Percentiles rank a stretch among this genome's conserved stretches.
Conservation (phyloP, 2,113 vertebrate genomes). For the Dolichotis patagonum region DNA sequence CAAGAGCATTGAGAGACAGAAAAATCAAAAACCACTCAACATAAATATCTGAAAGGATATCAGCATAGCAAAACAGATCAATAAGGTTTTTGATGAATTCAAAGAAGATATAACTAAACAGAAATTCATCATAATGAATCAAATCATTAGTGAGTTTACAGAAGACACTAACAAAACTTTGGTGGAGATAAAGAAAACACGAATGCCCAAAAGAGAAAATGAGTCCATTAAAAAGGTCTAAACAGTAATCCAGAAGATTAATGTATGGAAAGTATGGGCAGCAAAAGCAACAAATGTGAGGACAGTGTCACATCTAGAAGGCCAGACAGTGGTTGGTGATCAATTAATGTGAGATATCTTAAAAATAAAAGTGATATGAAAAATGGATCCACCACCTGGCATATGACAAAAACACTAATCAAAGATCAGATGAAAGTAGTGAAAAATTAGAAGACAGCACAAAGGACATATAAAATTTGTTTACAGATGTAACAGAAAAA, state of each 20-base stretch:
- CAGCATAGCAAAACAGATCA: too few species aligned
- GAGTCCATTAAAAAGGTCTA: not conserved
- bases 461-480: not conserved
- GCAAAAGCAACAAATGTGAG: not conserved
- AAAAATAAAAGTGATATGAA: not conserved
- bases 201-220: not conserved
- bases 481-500: not conserved
- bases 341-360: not conserved
- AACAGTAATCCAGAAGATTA: not conserved
- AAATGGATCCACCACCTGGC: not conserved
- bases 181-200: not conserved
- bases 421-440: not conserved
- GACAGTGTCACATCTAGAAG: not conserved
- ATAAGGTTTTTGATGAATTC: too few species aligned
- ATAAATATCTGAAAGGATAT: too few species aligned
- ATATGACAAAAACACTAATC: not conserved
- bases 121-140: too few species aligned
- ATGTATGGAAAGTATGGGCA: not conserved
- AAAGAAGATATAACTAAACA: too few species aligned
- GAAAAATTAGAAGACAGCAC: not conserved
- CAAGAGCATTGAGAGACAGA: too few species aligned
- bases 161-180: not conserved
- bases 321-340: not conserved
- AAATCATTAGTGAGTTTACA: too few species aligned
- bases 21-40: too few species aligned